Percentiles rank a stretch among this genome's conserved stretches.
These are phyloP conservation scores for Deladenus siricidicola DNA, from an alignment of 2,888 invertebrate species.

Conservation along the genomic window DNA sequence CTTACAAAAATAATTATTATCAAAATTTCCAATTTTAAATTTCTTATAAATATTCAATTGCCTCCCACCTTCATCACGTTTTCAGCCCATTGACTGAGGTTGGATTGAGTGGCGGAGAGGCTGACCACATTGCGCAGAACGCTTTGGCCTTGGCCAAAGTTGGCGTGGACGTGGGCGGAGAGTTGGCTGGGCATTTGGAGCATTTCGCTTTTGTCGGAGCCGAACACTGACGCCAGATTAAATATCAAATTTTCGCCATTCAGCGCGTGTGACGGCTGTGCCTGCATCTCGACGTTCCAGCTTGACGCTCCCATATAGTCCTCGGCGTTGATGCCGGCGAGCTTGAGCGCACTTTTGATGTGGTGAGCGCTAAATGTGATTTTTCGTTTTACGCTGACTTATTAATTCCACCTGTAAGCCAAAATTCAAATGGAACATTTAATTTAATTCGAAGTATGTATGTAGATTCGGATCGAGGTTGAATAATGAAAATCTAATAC, in stretches of 20 bases:
- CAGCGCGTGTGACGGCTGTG: not conserved
- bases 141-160: constrained; percentile 13
- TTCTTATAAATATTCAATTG: too few relatives aligned
- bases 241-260: too few relatives aligned
- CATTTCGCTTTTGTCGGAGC: too few relatives aligned
- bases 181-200: constrained; percentile 9
- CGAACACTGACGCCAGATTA: too few relatives aligned
- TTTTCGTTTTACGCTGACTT: not conserved
- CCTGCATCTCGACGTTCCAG: constrained; percentile 1
- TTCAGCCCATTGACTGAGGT: not conserved
- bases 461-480: too few relatives aligned
- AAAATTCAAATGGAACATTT: too few relatives aligned
- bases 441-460: too few relatives aligned
- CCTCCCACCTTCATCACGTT: not conserved
- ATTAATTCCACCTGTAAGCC: not conserved
- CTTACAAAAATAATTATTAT: too few relatives aligned
- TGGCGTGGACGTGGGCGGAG: constrained; percentile 31
- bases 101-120: not conserved
- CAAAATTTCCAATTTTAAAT: too few relatives aligned
- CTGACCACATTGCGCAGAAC: not conserved
- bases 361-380: constrained; percentile 18
- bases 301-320: constrained; percentile 12
- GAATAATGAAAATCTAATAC: too few relatives aligned
- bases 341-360: constrained; percentile 17
- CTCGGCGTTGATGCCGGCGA: constrained; percentile 6